Percentiles rank a stretch among this genome's conserved stretches.
phyloP scores from a whole-genome alignment of 2,888 invertebrate genomes.

The Phasia obesa region DNA sequence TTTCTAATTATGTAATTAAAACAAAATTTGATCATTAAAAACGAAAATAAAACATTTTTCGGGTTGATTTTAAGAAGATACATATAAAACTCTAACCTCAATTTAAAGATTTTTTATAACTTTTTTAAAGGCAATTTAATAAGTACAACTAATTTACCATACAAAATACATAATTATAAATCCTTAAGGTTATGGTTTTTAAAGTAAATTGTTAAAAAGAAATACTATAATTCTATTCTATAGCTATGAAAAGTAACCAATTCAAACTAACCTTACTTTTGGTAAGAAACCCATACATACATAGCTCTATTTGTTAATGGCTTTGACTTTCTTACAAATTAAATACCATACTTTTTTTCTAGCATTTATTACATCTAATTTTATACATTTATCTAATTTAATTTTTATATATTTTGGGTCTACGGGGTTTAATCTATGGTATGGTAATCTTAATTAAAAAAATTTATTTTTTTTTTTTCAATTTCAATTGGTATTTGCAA shows the following conservation, averaged over 20 bases:
- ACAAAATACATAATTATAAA: constrained; percentile 34
- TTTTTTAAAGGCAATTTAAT: constrained; percentile 27
- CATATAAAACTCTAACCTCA: constrained; percentile 47
- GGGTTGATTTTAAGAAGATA: constrained; percentile 73
- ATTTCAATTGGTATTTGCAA: constrained; percentile 74
- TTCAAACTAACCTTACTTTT: constrained; percentile 61
- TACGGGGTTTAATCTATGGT: constrained; percentile 61
- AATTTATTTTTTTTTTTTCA: constrained; percentile 18
- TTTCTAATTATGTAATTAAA: constrained; percentile 59
- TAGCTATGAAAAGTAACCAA: constrained; percentile 41
- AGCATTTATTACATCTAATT: constrained; percentile 39
- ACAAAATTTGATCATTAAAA: constrained; percentile 63
- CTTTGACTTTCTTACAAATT: constrained; percentile 38
- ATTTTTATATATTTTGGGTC: constrained; percentile 49
- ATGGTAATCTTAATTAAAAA: constrained; percentile 49
- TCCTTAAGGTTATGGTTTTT: constrained; percentile 61
- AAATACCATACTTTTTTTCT: constrained; percentile 52
- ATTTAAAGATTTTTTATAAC: constrained; percentile 28
- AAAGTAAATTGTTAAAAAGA: constrained; percentile 8
- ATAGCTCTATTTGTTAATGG: constrained; percentile 41
- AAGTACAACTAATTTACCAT: constrained; percentile 36
- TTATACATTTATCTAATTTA: constrained; percentile 32
- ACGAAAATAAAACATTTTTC: constrained; percentile 82
- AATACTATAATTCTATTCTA: constrained; percentile 33
- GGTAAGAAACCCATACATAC: constrained; percentile 8